A percentile compares a stretch with the other conserved stretches of the same genome.
Conservation (phyloP, 2,888 invertebrate species). For the Schizaphis graminum region DNA sequence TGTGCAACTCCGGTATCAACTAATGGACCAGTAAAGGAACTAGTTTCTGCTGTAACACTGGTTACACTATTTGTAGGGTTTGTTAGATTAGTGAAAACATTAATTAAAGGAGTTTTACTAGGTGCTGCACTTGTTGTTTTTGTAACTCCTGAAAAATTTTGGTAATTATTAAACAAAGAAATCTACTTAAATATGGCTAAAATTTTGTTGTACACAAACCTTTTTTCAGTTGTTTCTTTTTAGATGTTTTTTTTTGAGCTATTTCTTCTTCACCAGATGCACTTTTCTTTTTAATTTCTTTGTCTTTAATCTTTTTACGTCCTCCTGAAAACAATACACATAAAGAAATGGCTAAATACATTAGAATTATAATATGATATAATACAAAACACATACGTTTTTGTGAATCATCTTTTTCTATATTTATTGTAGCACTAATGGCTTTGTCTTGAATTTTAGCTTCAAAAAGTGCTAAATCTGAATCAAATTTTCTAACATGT, state of each 20-base stretch:
- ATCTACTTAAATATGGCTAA: too few species aligned
- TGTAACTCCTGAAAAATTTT: slow-evolving; percentile 8
- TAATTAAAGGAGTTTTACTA: slow-evolving; percentile 62
- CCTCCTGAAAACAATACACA: slow-evolving; percentile 73
- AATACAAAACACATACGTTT: slow-evolving; percentile 73
- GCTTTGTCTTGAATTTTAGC: slow-evolving; percentile 97
- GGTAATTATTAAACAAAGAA: too few species aligned
- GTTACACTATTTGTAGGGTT: slow-evolving; percentile 73
- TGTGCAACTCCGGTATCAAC: slow-evolving; percentile 81
- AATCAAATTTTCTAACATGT: slow-evolving; percentile 94
- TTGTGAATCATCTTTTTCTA: slow-evolving; percentile 75
- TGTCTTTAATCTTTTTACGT: slow-evolving; percentile 81
- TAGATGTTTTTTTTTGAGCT: too few species aligned
- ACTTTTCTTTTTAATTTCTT: slow-evolving; percentile 76
- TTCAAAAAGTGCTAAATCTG: slow-evolving; percentile 96
- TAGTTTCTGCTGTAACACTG: slow-evolving; percentile 90
- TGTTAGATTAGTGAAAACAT: slow-evolving; percentile 51
- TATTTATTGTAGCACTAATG: slow-evolving; percentile 78
- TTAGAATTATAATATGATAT: background rate
- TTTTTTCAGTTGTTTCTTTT: too few species aligned
- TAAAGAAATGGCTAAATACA: background rate
- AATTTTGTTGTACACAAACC: too few species aligned
- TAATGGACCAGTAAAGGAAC: slow-evolving; percentile 93
- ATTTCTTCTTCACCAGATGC: slow-evolving; percentile 73
- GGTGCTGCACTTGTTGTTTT: slow-evolving; percentile 45